Conservation (phyloP, 2,797 vertebrate species). For the Babyrousa celebensis region DNA sequence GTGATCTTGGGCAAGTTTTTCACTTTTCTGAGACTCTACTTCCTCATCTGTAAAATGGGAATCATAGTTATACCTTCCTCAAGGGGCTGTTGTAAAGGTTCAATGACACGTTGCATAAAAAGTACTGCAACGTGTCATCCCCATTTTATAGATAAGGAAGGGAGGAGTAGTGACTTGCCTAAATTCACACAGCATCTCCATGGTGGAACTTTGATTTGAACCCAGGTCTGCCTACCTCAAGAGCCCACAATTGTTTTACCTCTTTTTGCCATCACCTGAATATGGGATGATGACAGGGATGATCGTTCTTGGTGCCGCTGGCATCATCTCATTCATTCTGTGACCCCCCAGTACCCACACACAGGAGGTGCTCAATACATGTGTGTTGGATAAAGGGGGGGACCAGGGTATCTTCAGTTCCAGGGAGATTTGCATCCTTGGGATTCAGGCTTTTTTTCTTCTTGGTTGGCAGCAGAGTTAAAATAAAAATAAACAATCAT, state of each 20-base stretch:
- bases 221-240: background rate
- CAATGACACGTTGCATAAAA: background rate
- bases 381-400: background rate
- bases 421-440: constrained; percentile 1
- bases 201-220: constrained; percentile 47
- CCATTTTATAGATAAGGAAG: constrained; percentile 30
- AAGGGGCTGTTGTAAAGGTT: background rate
- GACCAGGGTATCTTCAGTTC: background rate
- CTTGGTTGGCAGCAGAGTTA: constrained; percentile 33
- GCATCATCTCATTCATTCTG: background rate
- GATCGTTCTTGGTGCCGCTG: background rate
- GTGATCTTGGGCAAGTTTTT: constrained; percentile 17
- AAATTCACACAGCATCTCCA: constrained; percentile 22
- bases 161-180: background rate
- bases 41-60: constrained; percentile 41
- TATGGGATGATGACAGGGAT: background rate
- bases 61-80: background rate
- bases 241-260: background rate
- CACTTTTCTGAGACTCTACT: constrained; percentile 28
- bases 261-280: background rate
- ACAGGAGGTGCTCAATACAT: background rate
- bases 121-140: background rate
- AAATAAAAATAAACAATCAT: constrained; percentile 50
- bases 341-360: background rate
- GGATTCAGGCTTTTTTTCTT: background rate